Evolutionary conservation across 2,113 vertebrate genomes (phyloP).

Genomic region (Lutjanus erythropterus): DNA sequence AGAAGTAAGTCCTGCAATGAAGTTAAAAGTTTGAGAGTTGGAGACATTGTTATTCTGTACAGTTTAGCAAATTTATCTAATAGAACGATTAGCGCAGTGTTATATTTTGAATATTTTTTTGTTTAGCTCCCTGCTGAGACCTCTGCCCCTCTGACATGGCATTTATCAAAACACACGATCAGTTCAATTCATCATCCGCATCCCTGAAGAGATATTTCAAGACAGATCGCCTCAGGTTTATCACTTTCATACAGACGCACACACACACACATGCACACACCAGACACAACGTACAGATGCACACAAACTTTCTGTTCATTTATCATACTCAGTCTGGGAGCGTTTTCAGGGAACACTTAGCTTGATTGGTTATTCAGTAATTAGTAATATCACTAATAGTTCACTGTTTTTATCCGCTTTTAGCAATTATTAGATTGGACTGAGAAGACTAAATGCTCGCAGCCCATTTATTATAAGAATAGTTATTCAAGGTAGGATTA

Average conservation of each 20-base stretch:
- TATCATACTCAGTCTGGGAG: conserved; percentile 59
- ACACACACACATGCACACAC: background rate
- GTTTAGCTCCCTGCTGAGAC: background rate
- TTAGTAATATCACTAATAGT: conserved; percentile 79
- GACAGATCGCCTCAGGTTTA: conserved; percentile 39
- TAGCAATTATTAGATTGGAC: conserved; percentile 76
- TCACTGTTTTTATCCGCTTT: conserved; percentile 73
- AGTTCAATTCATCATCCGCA: conserved; percentile 28
- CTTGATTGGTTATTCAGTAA: conserved; percentile 76
- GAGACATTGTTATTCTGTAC: background rate
- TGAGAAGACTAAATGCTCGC: conserved; percentile 44
- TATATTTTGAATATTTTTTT: background rate
- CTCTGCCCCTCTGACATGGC: background rate
- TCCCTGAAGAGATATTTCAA: conserved; percentile 11
- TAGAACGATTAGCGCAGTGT: background rate
- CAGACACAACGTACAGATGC: background rate
- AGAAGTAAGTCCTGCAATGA: background rate
- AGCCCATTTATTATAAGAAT: conserved; percentile 65
- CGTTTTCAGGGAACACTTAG: conserved; percentile 74
- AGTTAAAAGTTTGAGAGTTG: background rate
- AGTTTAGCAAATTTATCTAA: background rate
- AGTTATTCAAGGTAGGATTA: conserved; percentile 67
- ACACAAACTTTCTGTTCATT: conserved; percentile 54
- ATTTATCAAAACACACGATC: conserved; percentile 32
- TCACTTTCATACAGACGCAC: conserved; percentile 22